Base-by-base conservation (phyloP, 2,888 invertebrate species). In the Thera britannica region DNA sequence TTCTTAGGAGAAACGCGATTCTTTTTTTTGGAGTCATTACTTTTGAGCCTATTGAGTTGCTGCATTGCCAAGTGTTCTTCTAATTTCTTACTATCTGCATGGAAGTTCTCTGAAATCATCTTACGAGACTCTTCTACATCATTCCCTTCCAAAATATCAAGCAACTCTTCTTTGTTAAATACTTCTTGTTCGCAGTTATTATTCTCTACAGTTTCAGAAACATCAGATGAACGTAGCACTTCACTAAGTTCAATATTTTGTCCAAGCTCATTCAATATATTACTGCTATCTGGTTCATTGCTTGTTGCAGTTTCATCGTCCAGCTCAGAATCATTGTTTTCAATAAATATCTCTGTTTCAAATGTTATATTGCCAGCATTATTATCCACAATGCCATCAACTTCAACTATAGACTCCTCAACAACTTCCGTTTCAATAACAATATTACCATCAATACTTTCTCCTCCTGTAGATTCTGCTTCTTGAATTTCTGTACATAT, bases 141-240 rank as follows among this genome's bases (percentile, higher is more conserved):
- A 83, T 93, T 93, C 2, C 93, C 93, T 79, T 93, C 88, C 67
- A 93, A 81, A 70, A 93, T 93, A 73, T 93, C 92, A 58, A 93
- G 75, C 36, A 93, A 73, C 72, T 93, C 93, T 73, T 93, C 93
- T 75, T 93, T 93, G 73, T 93, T 93, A 70, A 93, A 92, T 11
- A 93, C 88, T 78, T 92, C 91, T 72, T 91, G 87, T 67, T 85
- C 83, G 77, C 87, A 83, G 68, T 91, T 91, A 73, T 92, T 92
- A 72, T 91, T 92, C 77, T 92, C 91, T 35, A 79, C 75, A 76
- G 83, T 83, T 62, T 87, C 88, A 66, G 85, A 72, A 23, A 86
- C 77, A 80, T 90, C 87, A 11, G 92, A 89, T 41, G 90, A 86
- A 12, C 87, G 82, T 64, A 93, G 73, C 4, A 85, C 91, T 72